A percentile compares a stretch with the other conserved stretches of the same genome.
Evolutionary conservation across 1,140 invertebrate species (phyloP).

Genomic region (Neodiprion pinetum): DNA sequence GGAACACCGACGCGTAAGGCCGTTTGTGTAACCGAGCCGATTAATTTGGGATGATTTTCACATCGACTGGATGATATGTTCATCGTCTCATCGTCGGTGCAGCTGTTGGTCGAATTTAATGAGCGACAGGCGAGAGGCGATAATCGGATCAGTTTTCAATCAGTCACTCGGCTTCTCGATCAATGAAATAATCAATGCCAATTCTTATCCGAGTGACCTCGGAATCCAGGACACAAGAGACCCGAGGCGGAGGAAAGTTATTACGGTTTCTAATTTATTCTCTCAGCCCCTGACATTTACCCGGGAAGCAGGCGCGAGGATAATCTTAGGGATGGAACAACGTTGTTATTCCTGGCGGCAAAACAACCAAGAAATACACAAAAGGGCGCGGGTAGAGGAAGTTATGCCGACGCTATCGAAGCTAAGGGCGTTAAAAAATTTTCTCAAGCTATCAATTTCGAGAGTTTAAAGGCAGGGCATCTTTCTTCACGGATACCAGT

Average conservation of each 20-base stretch:
- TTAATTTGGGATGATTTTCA: no score
- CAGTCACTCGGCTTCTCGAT: not conserved
- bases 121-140: no score
- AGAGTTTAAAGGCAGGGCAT: not conserved
- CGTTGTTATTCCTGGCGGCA: not conserved
- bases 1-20: no score
- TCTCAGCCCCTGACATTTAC: not conserved
- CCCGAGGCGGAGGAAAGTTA: not conserved
- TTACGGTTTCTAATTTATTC: not conserved
- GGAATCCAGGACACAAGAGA: not conserved
- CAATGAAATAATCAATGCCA: not conserved
- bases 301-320: no score
- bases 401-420: not conserved
- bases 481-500: no score
- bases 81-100: no score
- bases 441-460: not conserved
- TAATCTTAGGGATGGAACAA: not conserved
- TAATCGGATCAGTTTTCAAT: no score
- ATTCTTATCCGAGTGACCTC: not conserved
- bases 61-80: no score
- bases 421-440: not conserved
- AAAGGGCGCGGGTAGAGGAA: not conserved
- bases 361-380: not conserved
- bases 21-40: no score
- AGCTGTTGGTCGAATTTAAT: no score